These are phyloP conservation scores for Atta colombica DNA, from an alignment of 1,140 invertebrate genomes.

Conservation along the genomic window DNA sequence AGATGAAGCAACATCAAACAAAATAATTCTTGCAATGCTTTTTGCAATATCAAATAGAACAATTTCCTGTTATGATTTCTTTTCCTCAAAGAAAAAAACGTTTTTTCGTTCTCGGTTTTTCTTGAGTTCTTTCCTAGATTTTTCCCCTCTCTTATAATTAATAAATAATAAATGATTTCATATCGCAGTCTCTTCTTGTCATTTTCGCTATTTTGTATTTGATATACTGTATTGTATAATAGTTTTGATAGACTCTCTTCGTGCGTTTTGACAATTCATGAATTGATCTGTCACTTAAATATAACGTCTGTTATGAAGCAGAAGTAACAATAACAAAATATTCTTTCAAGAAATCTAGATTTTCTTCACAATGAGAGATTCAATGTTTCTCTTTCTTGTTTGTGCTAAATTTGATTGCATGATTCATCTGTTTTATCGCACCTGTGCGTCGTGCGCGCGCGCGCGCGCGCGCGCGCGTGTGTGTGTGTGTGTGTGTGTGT, in stretches of 20 bases:
- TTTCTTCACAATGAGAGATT: neutral
- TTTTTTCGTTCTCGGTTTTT: too few species aligned
- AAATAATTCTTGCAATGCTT: too few species aligned
- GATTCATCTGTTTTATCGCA: conserved; percentile 34
- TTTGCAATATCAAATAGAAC: too few species aligned
- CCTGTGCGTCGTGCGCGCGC: too few species aligned
- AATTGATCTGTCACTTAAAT: neutral
- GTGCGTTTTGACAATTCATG: too few species aligned
- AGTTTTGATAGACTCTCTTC: neutral
- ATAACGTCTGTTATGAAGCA: neutral
- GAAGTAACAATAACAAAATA: neutral
- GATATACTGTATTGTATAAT: neutral
- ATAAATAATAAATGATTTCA: neutral
- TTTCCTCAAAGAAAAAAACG: too few species aligned
- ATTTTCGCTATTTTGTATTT: neutral
- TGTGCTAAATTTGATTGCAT: conserved; percentile 1
- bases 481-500: too few species aligned
- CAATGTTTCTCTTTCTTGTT: neutral
- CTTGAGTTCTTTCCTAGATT: too few species aligned
- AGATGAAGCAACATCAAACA: too few species aligned
- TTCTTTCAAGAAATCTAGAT: neutral
- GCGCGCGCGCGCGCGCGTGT: too few species aligned
- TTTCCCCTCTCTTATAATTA: too few species aligned
- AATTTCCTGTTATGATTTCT: too few species aligned
- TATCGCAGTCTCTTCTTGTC: neutral